Percentiles rank a stretch among this genome's conserved stretches.
Evolutionary conservation across 2,888 invertebrate genomes (phyloP).

Genomic region (Chamaedrilus cognettii): DNA sequence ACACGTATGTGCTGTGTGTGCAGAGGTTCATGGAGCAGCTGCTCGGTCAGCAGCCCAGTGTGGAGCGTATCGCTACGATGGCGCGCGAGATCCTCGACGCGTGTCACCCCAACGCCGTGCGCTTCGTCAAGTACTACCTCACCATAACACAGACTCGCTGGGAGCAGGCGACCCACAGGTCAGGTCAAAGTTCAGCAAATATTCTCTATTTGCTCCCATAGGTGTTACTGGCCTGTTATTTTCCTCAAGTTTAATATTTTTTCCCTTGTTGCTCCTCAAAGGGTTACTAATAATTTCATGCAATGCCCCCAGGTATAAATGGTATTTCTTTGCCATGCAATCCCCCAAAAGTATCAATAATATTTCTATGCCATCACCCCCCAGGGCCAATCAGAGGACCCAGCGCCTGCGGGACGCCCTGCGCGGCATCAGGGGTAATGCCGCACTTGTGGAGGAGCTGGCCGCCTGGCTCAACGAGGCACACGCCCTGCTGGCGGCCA

Average conservation of each 20-base stretch:
- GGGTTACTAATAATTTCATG: too few species aligned
- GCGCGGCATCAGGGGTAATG: constrained; percentile 53
- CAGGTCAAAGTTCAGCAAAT: too few species aligned
- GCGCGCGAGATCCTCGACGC: constrained; percentile 55
- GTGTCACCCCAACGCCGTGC: constrained; percentile 57
- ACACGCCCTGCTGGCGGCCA: constrained; percentile 55
- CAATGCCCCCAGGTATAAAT: too few species aligned
- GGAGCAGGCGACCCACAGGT: constrained; percentile 39
- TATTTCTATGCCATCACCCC: too few species aligned
- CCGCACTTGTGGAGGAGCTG: constrained; percentile 55
- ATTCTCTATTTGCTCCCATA: too few species aligned
- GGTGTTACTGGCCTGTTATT: too few species aligned
- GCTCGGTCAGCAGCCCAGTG: constrained; percentile 51
- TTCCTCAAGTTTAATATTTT: too few species aligned
- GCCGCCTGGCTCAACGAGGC: constrained; percentile 56
- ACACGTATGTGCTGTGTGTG: too few species aligned
- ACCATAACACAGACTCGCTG: constrained; percentile 59
- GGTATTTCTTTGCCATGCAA: too few species aligned
- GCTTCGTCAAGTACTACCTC: constrained; percentile 59
- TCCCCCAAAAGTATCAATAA: too few species aligned
- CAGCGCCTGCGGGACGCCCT: constrained; percentile 54
- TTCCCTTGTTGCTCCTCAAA: too few species aligned
- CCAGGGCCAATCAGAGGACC: constrained; percentile 44
- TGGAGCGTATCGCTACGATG: constrained; percentile 53
- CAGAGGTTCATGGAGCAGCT: constrained; percentile 57